Percentiles rank a stretch among this genome's conserved stretches.
These are phyloP conservation scores for Scotopteryx bipunctaria DNA, from an alignment of 2,888 invertebrate species.

Conservation along the genomic window DNA sequence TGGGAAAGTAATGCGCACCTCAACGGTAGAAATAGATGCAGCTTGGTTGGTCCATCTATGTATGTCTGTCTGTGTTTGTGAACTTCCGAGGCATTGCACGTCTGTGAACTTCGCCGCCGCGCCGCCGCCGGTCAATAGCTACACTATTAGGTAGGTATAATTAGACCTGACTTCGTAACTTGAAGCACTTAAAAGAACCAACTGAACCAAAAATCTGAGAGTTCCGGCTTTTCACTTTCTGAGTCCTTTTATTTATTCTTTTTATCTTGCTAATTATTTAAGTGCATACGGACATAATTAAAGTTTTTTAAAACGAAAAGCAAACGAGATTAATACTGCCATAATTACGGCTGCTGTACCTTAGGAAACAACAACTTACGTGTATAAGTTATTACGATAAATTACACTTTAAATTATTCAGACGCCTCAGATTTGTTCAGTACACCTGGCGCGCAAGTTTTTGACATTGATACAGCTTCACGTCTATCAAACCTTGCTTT, in stretches of 20 bases:
- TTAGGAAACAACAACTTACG: neutral
- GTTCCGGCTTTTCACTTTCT: neutral
- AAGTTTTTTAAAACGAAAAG: too few relatives aligned
- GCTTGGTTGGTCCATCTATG: constrained; percentile 13
- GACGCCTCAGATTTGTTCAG: constrained; percentile 22
- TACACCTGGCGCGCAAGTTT: constrained; percentile 24
- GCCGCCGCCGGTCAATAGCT: constrained; percentile 26
- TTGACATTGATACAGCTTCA: constrained; percentile 29
- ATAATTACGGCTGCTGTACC: neutral
- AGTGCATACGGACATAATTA: too few relatives aligned
- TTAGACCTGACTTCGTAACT: constrained; percentile 12
- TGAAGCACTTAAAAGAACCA: neutral
- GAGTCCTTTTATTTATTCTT: neutral
- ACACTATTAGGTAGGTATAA: constrained; percentile 11
- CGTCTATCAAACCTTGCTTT: constrained; percentile 25
- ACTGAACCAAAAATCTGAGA: neutral
- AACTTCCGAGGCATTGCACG: constrained; percentile 30
- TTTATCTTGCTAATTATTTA: too few relatives aligned
- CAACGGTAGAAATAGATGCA: neutral
- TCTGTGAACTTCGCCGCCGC: constrained; percentile 45
- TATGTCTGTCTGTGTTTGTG: constrained; percentile 11
- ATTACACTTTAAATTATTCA: constrained; percentile 19
- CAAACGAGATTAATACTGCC: too few relatives aligned
- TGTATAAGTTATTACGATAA: neutral
- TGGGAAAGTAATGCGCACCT: too few relatives aligned